Base-by-base conservation (phyloP, 2,888 invertebrate species). In the Gandaritis pyraliata region DNA sequence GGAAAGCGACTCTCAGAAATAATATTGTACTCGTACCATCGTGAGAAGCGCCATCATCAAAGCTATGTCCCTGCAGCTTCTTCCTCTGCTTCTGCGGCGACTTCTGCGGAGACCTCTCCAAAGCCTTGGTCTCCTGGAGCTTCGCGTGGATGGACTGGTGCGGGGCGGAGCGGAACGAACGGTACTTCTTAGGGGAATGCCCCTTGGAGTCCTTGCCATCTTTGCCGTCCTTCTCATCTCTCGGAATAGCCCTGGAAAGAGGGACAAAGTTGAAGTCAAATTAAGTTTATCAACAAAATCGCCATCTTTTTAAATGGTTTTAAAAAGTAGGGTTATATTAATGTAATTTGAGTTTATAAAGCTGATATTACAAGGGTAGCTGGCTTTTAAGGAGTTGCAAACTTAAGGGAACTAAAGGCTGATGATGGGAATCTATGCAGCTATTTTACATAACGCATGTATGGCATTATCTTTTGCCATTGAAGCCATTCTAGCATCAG, bases 211-310 rank as follows among this genome's bases (percentile, higher is more conserved):
- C 96, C 86, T 97, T 97, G 96, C 96, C 95, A 71, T 97, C 97
- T 80, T 97, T 97, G 96, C 96, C 95, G 71, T 97, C 97, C 80
- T 97, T 97, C 80, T 97, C 97, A 81, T 97, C 97, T 77, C 96
- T 95, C 64, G 96, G 95, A 69, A 96, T 94, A 55, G 95, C 95
- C 92, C 96, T 96, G 86, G 2, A 65, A 61, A 39, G 41, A 46
- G 2, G 7, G 30, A 43, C 7, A 30, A 29, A 8, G 43, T 16
- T 41, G 10, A 43, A 43, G 16, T 16, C 8, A 16, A 16, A 11
- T 3, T 10, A 10, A 38, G n/a, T 38, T 41, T 5, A 5, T 43
- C 43, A 16, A 8, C 8, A 15, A 10, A 43, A 43, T 16, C 3
- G 16, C 8, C 33, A 33, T 33, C 8, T 33, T 33, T 33, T 10